Evolutionary conservation across 2,888 invertebrate species (phyloP).

Genomic region (Pristionchus fissidentatus): DNA sequence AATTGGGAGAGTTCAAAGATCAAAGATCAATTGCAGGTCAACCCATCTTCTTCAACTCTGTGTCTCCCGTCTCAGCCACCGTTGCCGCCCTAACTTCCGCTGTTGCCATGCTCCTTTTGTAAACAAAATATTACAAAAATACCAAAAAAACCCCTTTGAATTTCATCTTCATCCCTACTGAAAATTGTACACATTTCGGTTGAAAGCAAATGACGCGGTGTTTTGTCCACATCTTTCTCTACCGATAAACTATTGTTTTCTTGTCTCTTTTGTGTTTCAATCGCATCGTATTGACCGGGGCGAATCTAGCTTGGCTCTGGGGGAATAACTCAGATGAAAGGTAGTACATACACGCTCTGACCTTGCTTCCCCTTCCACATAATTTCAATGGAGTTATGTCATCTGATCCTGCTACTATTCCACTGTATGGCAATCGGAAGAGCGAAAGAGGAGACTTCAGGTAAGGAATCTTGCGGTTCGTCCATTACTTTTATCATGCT

Average conservation of each 20-base stretch:
- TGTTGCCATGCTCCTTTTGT: background rate
- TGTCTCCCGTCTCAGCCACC: conserved; percentile 35
- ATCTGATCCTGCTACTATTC: too few relatives aligned
- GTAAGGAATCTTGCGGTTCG: too few relatives aligned
- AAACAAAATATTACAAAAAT: background rate
- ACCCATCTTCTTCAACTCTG: conserved; percentile 33
- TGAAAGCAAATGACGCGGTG: conserved; percentile 29
- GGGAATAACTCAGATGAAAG: background rate
- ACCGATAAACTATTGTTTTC: conserved; percentile 38
- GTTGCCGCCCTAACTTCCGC: conserved; percentile 35
- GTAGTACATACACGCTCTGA: background rate
- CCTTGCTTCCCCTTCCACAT: too few relatives aligned
- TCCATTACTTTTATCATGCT: too few relatives aligned
- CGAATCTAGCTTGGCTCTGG: background rate
- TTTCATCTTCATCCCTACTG: background rate
- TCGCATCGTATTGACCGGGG: background rate
- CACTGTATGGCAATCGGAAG: too few relatives aligned
- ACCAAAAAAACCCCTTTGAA: too few relatives aligned
- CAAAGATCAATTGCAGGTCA: background rate
- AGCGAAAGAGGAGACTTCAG: too few relatives aligned
- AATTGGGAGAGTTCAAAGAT: too few relatives aligned
- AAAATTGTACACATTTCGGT: conserved; percentile 39
- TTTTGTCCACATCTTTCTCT: conserved; percentile 17
- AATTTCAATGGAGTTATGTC: too few relatives aligned
- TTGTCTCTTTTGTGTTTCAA: too few relatives aligned